Evolutionary conservation across 2,888 invertebrate species (phyloP).

Genomic region (Rosalia funebris): DNA sequence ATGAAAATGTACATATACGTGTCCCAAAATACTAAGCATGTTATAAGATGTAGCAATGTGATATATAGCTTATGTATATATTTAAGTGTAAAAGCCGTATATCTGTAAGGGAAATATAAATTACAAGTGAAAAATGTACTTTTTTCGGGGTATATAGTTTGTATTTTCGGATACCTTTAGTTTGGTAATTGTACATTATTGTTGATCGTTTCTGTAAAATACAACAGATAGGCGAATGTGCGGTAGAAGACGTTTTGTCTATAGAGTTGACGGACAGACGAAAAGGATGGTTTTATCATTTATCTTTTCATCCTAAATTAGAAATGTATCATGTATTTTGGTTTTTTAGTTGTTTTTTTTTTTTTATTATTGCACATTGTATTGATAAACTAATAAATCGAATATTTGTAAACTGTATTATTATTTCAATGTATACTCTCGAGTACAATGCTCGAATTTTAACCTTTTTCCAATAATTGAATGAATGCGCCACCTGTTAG

Average conservation of each 20-base stretch:
- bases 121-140: conserved; percentile 20
- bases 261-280: background rate
- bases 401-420: conserved; percentile 30
- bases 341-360: background rate
- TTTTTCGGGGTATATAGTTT: conserved; percentile 8
- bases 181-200: conserved; percentile 11
- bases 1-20: conserved; percentile 37
- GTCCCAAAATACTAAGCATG: conserved; percentile 50
- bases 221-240: background rate
- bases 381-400: conserved; percentile 30
- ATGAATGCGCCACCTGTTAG: too few relatives aligned
- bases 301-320: background rate
- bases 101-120: conserved; percentile 39
- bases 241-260: background rate
- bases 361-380: conserved; percentile 16
- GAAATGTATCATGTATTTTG: background rate
- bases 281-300: background rate
- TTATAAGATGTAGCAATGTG: conserved; percentile 58
- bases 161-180: conserved; percentile 15
- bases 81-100: conserved; percentile 49
- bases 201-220: conserved; percentile 14
- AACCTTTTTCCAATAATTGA: too few relatives aligned
- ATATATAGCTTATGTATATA: conserved; percentile 61
- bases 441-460: too few relatives aligned
- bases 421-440: too few relatives aligned